Evolutionary conservation across 2,888 invertebrate species (phyloP), one percentile per base, ranked within the genome.

Genomic region (Exocentrus adspersus): DNA sequence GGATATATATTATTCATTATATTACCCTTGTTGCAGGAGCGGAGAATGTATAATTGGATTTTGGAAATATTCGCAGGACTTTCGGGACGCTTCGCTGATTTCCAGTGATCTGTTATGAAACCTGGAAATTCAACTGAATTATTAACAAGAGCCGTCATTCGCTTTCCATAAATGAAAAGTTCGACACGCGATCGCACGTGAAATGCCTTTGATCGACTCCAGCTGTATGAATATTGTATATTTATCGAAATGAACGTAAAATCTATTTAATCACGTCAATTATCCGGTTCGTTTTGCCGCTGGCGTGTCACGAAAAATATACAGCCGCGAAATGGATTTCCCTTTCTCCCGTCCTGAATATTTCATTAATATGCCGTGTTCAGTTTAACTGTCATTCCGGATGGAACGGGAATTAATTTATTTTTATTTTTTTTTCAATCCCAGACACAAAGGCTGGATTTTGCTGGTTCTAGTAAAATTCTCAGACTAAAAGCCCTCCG

Each of bases 1-100:
- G 76, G 69, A 77, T 75, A 77, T 77, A 76, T 76, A 76, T 77
- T 77, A 76, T 77, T 75, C 75, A 77, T 76, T 74, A 74, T 71
- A 65, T 65, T 62, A 68, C 62, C 64, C 65, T 70, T 67, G 67
- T 69, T 46, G 57, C 28, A 43, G 45, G 48, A 48, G 17, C 50
- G 60, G 60, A 50, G 32, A 64, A 43, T 60, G 48, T 61, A 56
- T 61, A 61, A 65, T 65, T 70, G 65, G 62, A 69, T 67, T 67
- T 60, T 51, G 42, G 32, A 60, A 24, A 32, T 45, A 46, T 57
- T 45, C 14, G 46, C 32, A 57, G 17, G 20, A 57, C 17, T 57
- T n/a, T 17, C 14, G 14, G 7, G 14, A 20, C 9, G 16, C 14
- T 48, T 14, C 5, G 12, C 3, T n/a, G 37, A 12, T n/a, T 37